A percentile compares a stretch with the other conserved stretches of the same genome.
Evolutionary conservation across 2,113 vertebrate genomes (phyloP).

Genomic region (Coturnix japonica): DNA sequence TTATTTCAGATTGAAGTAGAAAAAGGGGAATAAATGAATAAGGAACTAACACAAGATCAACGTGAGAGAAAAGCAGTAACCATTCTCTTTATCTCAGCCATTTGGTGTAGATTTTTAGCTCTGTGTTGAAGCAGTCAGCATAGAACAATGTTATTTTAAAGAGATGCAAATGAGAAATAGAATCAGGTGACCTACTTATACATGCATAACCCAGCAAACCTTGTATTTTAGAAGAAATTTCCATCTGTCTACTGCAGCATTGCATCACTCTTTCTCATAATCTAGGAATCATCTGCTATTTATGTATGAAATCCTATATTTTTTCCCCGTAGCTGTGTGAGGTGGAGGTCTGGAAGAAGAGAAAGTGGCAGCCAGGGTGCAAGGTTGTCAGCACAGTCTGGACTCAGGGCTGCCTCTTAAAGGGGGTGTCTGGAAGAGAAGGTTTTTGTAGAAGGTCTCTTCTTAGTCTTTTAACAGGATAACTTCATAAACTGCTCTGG

Average conservation of each 20-base stretch:
- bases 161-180: not conserved
- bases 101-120: not conserved
- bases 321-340: too few species aligned
- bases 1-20: not conserved
- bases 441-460: not conserved
- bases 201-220: not conserved
- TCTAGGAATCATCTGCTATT: not conserved
- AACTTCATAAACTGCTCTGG: not conserved
- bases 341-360: not conserved
- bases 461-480: not conserved
- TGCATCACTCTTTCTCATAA: not conserved
- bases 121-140: not conserved
- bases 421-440: not conserved
- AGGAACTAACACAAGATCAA: not conserved
- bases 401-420: not conserved
- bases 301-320: not conserved
- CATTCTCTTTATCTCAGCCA: not conserved
- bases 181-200: not conserved
- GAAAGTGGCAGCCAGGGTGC: not conserved
- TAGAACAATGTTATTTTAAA: not conserved
- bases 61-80: not conserved
- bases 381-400: not conserved
- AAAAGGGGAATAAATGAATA: constrained; percentile 22
- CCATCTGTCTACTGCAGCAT: not conserved
- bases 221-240: not conserved